A percentile compares a stretch with the other conserved stretches of the same genome.
These are phyloP conservation scores for Dryoscopus gambensis DNA, from an alignment of 2,113 vertebrate species.

Conservation along the genomic window DNA sequence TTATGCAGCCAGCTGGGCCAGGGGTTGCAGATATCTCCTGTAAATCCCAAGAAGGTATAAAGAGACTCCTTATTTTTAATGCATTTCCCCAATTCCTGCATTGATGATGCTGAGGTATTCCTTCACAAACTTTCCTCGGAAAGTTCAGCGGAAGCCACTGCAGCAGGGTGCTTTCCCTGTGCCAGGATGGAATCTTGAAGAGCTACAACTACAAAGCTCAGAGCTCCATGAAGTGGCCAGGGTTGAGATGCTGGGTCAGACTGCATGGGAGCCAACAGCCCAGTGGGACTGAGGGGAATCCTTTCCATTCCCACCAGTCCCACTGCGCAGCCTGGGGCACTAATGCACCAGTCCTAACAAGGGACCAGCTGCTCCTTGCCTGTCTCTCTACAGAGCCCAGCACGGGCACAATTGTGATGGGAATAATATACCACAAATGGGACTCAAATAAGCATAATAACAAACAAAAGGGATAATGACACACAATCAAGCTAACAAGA, in stretches of 20 bases:
- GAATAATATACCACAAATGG: not conserved
- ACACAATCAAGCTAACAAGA: conserved; percentile 44
- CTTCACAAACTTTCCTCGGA: not conserved
- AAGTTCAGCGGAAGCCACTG: not conserved
- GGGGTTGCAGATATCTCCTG: not conserved
- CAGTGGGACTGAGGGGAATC: not conserved
- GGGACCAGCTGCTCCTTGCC: not conserved
- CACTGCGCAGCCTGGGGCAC: not conserved
- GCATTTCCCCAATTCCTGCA: not conserved
- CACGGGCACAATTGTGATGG: not conserved
- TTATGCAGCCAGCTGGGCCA: not conserved
- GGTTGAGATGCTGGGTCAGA: not conserved
- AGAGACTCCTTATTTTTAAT: not conserved
- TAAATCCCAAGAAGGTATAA: not conserved
- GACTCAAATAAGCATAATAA: conserved; percentile 34
- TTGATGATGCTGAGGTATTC: not conserved
- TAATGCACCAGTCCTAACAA: not conserved
- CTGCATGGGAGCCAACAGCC: not conserved
- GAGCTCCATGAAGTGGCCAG: not conserved
- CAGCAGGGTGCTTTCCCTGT: not conserved
- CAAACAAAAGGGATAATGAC: conserved; percentile 46
- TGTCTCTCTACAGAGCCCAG: not conserved
- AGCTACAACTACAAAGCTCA: not conserved
- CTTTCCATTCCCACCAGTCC: not conserved
- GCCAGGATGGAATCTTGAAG: not conserved